Base-by-base conservation (phyloP, 2,888 invertebrate species). In the Drosophila neonasuta region DNA sequence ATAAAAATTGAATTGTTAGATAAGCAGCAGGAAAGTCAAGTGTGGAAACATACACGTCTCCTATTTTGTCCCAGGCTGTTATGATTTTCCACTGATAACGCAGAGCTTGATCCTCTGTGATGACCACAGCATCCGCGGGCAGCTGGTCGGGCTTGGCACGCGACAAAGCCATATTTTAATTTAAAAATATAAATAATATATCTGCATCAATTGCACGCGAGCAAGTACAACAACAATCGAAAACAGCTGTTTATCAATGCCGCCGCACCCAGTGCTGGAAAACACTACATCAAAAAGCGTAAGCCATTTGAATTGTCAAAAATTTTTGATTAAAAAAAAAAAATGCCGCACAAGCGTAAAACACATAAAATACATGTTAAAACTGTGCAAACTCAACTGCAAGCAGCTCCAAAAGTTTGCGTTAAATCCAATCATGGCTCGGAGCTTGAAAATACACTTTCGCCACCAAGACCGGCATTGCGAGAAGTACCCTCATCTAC, bases 1-100 rank as follows among this genome's bases (percentile, higher is more conserved):
- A 6, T 34, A 36, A n/a, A 36, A 36, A 24, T 24, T 45, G 11
- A 55, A 69, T 45, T 48, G 64, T 73, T 72, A 65, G 69, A 51
- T 69, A 75, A 74, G 60, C 56, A 51, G 30, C 56, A 36, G 4
- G 6, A 11, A 36, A 36, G 32, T 17, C 24, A 29, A 9, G 6
- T 29, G n/a, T 11, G 2, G 17, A 11, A 45, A 54, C 71, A 42
- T 92, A 95, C 95, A 93, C 92, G 79, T 95, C 95, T 3, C 91
- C 90, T 39, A 85, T 10, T 9, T 92, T 90, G 32, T 93, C 92
- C 95, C 95, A 95, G 0, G 92, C 89, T 4, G 84, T 78, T 20
- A 95, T 91, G 15, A 94, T 79, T 54, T 93, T 92, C 92, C 93
- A 92, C 77, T 93, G 93, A 87, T 94, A 93, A 2, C 86, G 65